Evolutionary conservation across 2,888 invertebrate species (phyloP).

Genomic region (Drosophila mimica): DNA sequence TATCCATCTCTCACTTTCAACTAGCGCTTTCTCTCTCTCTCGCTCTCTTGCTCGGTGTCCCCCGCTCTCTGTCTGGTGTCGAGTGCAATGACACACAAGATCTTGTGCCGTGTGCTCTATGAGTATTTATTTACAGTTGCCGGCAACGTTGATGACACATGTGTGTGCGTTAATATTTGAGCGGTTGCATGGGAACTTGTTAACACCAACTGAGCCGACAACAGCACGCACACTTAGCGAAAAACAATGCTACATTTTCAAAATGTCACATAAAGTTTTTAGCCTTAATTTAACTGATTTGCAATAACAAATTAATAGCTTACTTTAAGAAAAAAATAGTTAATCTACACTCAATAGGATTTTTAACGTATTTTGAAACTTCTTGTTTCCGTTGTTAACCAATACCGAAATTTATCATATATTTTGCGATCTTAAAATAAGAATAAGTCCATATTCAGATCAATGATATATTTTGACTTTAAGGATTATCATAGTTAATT

Average conservation of each 20-base stretch:
- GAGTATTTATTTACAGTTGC: conserved; percentile 81
- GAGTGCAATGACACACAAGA: conserved; percentile 81
- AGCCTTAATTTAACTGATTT: background rate
- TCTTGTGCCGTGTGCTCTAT: conserved; percentile 73
- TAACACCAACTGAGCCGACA: conserved; percentile 75
- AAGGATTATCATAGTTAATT: background rate
- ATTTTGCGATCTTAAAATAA: background rate
- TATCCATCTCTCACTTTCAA: background rate
- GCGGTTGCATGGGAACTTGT: conserved; percentile 82
- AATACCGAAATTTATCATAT: background rate
- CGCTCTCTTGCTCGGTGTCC: background rate
- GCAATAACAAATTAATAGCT: rapidly evolving
- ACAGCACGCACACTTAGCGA: conserved; percentile 9
- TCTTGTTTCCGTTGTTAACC: background rate
- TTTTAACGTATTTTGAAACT: background rate
- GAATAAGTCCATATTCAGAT: background rate
- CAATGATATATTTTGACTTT: background rate
- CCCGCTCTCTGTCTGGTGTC: conserved; percentile 17
- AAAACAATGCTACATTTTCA: background rate
- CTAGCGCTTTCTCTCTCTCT: background rate
- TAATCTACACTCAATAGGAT: background rate
- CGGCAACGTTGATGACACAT: conserved; percentile 64
- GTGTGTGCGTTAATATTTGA: conserved; percentile 80
- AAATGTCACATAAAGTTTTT: background rate
- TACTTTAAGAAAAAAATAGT: background rate